Percentiles rank a stretch among this genome's conserved stretches.
Evolutionary conservation across 2,113 vertebrate species (phyloP).

Genomic region (Xenus cinereus): DNA sequence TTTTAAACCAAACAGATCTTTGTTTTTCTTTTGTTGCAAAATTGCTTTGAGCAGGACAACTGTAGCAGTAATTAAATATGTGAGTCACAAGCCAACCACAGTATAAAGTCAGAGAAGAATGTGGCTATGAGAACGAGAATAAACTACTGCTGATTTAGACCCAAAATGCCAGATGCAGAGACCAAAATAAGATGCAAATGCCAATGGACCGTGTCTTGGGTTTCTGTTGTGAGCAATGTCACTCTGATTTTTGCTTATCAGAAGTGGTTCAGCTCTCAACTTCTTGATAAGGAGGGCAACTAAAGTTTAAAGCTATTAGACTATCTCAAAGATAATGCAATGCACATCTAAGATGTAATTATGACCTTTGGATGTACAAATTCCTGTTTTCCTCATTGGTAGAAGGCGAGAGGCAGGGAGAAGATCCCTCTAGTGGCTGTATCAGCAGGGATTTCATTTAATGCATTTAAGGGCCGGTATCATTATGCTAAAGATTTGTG

Average conservation of each 20-base stretch:
- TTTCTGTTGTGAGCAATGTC: not conserved
- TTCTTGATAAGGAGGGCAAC: not conserved
- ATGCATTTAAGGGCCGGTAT: not conserved
- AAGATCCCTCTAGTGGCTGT: conserved; percentile 56
- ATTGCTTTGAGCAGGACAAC: not conserved
- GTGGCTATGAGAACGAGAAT: not conserved
- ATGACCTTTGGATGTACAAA: conserved; percentile 30
- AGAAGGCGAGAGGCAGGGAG: not conserved
- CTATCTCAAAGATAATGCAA: not conserved
- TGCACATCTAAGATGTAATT: not conserved
- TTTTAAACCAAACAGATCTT: not conserved
- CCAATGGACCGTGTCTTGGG: not conserved
- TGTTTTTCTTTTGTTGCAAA: not conserved
- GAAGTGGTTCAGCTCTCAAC: not conserved
- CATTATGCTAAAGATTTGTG: not conserved
- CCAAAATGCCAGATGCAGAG: not conserved
- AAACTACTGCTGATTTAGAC: conserved; percentile 10
- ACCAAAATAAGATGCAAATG: not conserved
- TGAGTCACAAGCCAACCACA: not conserved
- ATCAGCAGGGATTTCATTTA: not conserved
- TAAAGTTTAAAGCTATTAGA: conserved; percentile 20
- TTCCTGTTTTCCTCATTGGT: not conserved
- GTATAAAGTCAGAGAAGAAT: not conserved
- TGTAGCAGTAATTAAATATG: not conserved
- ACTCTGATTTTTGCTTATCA: not conserved